These are phyloP conservation scores for Enchytraeus crypticus DNA, from an alignment of 2,888 invertebrate genomes.

Conservation along the genomic window DNA sequence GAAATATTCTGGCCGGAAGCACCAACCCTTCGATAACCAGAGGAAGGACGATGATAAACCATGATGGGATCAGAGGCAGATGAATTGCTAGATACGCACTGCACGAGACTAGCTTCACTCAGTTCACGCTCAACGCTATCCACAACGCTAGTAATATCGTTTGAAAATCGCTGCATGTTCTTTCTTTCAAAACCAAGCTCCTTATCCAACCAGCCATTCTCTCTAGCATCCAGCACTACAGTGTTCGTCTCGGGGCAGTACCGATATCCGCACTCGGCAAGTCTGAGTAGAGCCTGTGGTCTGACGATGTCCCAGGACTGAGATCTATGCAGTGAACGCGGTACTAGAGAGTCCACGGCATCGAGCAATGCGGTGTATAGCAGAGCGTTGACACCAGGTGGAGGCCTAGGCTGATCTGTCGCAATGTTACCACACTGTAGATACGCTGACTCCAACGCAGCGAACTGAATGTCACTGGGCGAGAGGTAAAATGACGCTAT, in stretches of 20 bases:
- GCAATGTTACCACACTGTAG: background rate
- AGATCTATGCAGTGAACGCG: constrained; percentile 14
- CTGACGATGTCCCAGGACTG: constrained; percentile 19
- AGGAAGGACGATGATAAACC: too few relatives aligned
- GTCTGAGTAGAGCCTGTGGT: constrained; percentile 5
- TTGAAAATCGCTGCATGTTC: too few relatives aligned
- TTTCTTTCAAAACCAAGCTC: too few relatives aligned
- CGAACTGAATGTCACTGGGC: constrained; percentile 21
- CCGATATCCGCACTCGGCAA: constrained; percentile 11
- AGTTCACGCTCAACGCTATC: too few relatives aligned
- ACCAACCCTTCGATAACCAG: too few relatives aligned
- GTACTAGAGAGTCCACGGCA: constrained; percentile 20
- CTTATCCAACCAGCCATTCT: too few relatives aligned
- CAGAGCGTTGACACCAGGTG: constrained; percentile 4
- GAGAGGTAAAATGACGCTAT: constrained; percentile 23
- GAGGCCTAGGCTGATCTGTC: background rate
- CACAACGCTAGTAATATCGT: too few relatives aligned
- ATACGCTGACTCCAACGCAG: constrained; percentile 11
- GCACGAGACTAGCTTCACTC: too few relatives aligned
- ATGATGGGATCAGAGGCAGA: too few relatives aligned
- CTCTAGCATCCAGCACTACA: constrained; percentile 9
- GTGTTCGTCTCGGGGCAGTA: constrained; percentile 9
- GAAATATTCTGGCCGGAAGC: too few relatives aligned
- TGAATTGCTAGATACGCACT: too few relatives aligned
- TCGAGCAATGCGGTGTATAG: constrained; percentile 18